Evolutionary conservation across 2,797 vertebrate species (phyloP).

Genomic region (Chloroceryle amazona): DNA sequence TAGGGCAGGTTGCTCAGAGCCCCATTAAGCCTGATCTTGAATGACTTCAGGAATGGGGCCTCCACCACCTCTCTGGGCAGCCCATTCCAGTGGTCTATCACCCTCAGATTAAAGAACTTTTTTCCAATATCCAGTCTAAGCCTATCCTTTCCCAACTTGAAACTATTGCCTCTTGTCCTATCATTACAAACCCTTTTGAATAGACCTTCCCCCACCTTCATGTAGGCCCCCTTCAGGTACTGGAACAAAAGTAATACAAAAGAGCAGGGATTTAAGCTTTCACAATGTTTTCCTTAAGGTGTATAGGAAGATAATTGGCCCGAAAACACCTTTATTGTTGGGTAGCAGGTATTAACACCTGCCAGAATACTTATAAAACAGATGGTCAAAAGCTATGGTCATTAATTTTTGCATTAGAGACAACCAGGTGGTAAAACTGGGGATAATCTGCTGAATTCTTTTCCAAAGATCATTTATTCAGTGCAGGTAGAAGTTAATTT

Average conservation of each 20-base stretch:
- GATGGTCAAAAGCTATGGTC: slow-evolving; percentile 62
- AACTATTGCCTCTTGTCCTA: too few relatives aligned
- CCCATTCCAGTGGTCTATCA: too few relatives aligned
- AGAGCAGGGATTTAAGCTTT: neutral
- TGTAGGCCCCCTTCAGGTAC: too few relatives aligned
- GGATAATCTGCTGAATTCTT: slow-evolving; percentile 40
- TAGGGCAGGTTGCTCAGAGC: too few relatives aligned
- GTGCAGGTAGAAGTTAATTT: neutral
- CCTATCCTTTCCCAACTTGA: too few relatives aligned
- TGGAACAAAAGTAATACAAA: neutral
- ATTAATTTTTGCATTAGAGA: slow-evolving; percentile 68
- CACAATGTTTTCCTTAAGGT: neutral
- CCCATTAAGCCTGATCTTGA: too few relatives aligned
- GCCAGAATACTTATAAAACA: slow-evolving; percentile 51
- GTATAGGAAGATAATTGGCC: neutral
- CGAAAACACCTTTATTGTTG: neutral
- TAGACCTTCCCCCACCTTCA: too few relatives aligned
- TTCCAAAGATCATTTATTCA: neutral
- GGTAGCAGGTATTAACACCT: neutral
- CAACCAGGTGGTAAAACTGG: slow-evolving; percentile 60
- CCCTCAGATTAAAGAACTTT: too few relatives aligned
- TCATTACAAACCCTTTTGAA: too few relatives aligned
- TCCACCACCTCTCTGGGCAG: too few relatives aligned
- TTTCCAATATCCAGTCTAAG: too few relatives aligned
- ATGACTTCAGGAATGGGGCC: too few relatives aligned